A percentile compares a stretch with the other conserved stretches of the same genome.
phyloP scores from a whole-genome alignment of 1,140 invertebrate species.

The Arion vulgaris region DNA sequence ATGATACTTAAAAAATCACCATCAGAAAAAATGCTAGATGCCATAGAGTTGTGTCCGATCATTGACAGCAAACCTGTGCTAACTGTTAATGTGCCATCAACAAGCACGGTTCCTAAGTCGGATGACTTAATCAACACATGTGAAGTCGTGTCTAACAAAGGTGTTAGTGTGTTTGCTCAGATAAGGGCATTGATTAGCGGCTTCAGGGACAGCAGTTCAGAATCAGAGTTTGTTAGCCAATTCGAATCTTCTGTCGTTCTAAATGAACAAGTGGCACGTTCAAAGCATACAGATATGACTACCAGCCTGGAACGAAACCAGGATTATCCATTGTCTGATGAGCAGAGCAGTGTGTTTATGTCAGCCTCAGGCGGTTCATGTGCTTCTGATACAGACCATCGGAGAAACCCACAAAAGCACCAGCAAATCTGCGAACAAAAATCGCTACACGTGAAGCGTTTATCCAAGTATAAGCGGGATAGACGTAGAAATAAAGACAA shows the following conservation, averaged over 20 bases:
- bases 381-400: background rate
- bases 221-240: background rate
- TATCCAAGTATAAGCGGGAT: background rate
- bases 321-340: constrained; percentile 6
- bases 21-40: background rate
- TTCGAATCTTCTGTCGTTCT: background rate
- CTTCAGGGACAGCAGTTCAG: background rate
- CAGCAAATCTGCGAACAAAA: background rate
- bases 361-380: constrained; percentile 7
- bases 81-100: background rate
- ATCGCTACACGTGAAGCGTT: background rate
- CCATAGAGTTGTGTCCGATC: background rate
- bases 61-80: background rate
- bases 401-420: background rate
- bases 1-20: background rate
- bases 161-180: constrained; percentile 1
- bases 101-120: background rate
- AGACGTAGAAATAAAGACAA: background rate
- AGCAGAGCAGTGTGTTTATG: constrained; percentile 29
- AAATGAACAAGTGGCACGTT: background rate
- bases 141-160: background rate
- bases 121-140: background rate
- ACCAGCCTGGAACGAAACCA: background rate
- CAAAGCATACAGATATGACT: background rate
- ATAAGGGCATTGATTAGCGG: background rate